Evolutionary conservation across 2,888 invertebrate genomes (phyloP).

Genomic region (Drosophila kuntzei): DNA sequence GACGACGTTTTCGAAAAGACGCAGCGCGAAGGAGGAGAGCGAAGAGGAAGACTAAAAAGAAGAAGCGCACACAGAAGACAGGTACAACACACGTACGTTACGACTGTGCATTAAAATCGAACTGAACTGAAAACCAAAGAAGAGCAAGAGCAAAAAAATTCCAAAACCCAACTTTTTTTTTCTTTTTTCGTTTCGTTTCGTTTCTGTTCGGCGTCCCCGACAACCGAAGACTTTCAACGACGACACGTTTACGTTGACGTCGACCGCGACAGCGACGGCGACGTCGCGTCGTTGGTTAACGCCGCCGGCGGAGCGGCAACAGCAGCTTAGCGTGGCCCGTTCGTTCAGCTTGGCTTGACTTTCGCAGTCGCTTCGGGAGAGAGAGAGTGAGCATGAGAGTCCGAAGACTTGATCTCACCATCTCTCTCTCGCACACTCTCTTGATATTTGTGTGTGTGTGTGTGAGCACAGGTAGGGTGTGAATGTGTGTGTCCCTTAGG

Average conservation of each 20-base stretch:
- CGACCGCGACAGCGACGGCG: conserved; percentile 40
- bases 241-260: conserved; percentile 54
- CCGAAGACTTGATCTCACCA: conserved; percentile 30
- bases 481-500: conserved; percentile 72
- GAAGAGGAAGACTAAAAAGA: conserved; percentile 30
- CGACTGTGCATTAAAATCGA: conserved; percentile 83
- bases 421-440: conserved; percentile 10
- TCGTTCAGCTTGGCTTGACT: conserved; percentile 83
- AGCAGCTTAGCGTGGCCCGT: conserved; percentile 79
- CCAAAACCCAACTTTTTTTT: conserved; percentile 82
- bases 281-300: conserved; percentile 65
- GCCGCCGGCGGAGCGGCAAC: conserved; percentile 80
- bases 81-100: conserved; percentile 67
- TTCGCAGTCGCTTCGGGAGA: conserved; percentile 39
- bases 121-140: conserved; percentile 84
- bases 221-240: conserved; percentile 67
- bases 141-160: conserved; percentile 84
- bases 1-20: conserved; percentile 42
- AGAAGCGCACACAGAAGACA: conserved; percentile 43
- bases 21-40: conserved; percentile 43
- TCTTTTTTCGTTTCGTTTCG: conserved; percentile 54
- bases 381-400: conserved; percentile 30
- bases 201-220: conserved; percentile 54
- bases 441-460: conserved; percentile 20
- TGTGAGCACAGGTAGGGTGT: conserved; percentile 49